Conservation (phyloP, 2,888 invertebrate species). For the Lumbricus terrestris region DNA sequence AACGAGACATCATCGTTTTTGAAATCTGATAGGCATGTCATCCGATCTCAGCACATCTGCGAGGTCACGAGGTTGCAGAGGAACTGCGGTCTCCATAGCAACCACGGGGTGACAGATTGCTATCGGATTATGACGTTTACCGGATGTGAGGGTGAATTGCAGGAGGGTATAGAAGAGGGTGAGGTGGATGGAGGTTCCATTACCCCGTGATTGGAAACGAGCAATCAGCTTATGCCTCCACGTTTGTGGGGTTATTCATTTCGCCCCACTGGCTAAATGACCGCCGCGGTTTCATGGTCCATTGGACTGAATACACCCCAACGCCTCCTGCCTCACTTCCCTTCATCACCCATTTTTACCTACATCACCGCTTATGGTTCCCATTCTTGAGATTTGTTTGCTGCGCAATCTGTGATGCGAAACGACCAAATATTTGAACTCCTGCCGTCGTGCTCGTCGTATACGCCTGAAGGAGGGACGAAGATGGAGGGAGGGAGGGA, state of each 20-base stretch:
- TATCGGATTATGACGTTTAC: constrained; percentile 3
- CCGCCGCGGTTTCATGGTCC: background rate
- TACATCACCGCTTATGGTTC: background rate
- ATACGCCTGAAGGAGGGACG: background rate
- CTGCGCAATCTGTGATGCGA: background rate
- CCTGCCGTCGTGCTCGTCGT: background rate
- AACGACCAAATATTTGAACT: background rate
- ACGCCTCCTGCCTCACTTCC: background rate
- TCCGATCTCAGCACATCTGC: background rate
- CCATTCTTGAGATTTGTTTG: background rate
- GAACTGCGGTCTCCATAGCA: background rate
- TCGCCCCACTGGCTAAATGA: background rate
- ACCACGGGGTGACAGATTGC: background rate
- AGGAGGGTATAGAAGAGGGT: background rate
- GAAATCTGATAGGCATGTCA: background rate
- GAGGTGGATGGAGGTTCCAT: background rate
- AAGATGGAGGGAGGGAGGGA: background rate
- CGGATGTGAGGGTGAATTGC: background rate
- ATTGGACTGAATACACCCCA: background rate
- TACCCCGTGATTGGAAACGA: background rate
- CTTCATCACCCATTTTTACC: background rate
- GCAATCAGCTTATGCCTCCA: background rate
- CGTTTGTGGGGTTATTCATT: background rate
- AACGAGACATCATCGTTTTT: too few relatives aligned
- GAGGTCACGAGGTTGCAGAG: background rate